Evolutionary conservation across 2,888 invertebrate genomes (phyloP), one percentile per base, ranked within the genome.

Genomic region (Drosophila greeni): DNA sequence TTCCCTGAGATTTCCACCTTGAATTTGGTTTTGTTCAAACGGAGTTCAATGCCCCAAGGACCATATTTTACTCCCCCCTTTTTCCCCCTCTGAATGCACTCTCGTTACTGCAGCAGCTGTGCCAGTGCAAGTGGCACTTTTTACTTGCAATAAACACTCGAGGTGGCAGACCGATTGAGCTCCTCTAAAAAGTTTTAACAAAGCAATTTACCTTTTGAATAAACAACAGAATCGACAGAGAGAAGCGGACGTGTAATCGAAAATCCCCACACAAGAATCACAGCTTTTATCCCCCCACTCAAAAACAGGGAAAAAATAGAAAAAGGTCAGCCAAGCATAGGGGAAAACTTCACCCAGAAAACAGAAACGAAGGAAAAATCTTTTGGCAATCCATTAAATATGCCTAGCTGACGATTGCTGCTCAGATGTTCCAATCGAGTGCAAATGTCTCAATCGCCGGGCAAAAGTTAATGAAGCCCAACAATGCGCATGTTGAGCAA

Each of bases 381-480:
- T 60, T 74, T 76, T 61, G 73, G 70, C 75, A 77, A 76, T 75
- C 76, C 76, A 82, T 79, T 79, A 71, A 76, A 76, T 76, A 74
- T 79, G 82, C 66, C 62, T 42, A 65, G 53, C 42, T 43, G 65
- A 16, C 62, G 52, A 65, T 36, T 43, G 40, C 34, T 61, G 5
- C 34, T 42, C 18, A 24, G 29, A 29, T 33, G 62, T 62, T 65
- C 65, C 62, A 24, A 43, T 24, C 18, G 52, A 65, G 62, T 62
- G 62, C 65, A 36, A 62, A 65, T 65, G 62, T 65, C 62, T 65
- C 62, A 52, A 52, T 62, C 62, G 23, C 23, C 26, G 23, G 34
- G 55, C 56, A 67, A 72, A 82, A 74, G 72, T 82, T 79, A 79
- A 79, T 79, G 79, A 79, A 82, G 82, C 79, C 53, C 65, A 76